Evolutionary conservation across 2,113 vertebrate genomes (phyloP).

Genomic region (Vulpes ferrilata): DNA sequence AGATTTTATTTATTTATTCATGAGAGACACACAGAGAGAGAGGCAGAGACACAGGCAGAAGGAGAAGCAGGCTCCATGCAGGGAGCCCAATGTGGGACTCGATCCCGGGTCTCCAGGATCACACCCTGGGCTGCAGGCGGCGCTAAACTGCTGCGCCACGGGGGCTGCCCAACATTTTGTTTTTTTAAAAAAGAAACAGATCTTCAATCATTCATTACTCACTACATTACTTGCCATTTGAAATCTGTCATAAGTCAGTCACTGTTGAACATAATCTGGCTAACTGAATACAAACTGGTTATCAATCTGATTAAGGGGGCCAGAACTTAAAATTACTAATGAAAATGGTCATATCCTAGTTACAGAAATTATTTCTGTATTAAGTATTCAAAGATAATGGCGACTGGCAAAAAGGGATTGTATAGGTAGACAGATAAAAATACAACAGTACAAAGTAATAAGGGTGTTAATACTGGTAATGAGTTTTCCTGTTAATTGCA

Average conservation of each 20-base stretch:
- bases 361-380: neutral
- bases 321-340: neutral
- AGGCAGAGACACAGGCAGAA: too few species aligned
- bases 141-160: too few species aligned
- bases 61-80: too few species aligned
- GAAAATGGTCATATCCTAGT: neutral
- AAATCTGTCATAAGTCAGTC: neutral
- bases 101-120: too few species aligned
- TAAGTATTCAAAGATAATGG: neutral
- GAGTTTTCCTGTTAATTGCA: neutral
- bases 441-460: neutral
- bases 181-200: neutral
- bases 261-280: neutral
- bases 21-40: too few species aligned
- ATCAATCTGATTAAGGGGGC: neutral
- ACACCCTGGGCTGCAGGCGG: too few species aligned
- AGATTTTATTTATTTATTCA: too few species aligned
- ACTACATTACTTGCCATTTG: neutral
- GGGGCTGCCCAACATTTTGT: too few species aligned
- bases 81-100: too few species aligned
- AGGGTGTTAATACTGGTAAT: neutral
- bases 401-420: neutral
- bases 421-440: neutral
- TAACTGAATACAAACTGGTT: constrained; percentile 1
- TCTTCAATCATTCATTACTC: neutral